phyloP scores from a whole-genome alignment of 2,888 invertebrate species.

The Siphlonurus alternatus region DNA sequence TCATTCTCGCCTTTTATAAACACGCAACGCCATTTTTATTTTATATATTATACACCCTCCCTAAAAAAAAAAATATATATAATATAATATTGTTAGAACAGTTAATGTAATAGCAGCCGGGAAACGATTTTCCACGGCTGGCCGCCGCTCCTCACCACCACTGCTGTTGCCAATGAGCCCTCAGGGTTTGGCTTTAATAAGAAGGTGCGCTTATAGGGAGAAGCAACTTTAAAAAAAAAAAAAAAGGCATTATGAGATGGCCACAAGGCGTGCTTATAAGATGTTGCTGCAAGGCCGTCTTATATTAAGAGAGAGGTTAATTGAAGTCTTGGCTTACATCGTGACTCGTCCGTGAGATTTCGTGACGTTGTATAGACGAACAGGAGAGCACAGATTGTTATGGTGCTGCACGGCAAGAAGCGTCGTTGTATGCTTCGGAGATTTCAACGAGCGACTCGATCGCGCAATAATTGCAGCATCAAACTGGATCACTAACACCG shows the following conservation, averaged over 20 bases:
- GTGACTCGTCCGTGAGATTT: neutral
- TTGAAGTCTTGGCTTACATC: neutral
- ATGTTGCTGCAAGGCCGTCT: neutral
- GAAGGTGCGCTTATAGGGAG: neutral
- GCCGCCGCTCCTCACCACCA: neutral
- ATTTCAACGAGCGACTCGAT: too few relatives aligned
- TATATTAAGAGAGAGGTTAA: neutral
- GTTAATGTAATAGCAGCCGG: neutral
- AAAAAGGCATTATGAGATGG: neutral
- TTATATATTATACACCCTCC: neutral
- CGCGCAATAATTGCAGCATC: too few relatives aligned
- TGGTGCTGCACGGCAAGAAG: too few relatives aligned
- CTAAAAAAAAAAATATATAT: neutral
- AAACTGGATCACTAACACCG: too few relatives aligned
- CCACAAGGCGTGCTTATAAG: too few relatives aligned
- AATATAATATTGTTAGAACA: neutral
- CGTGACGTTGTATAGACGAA: neutral
- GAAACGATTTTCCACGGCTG: slow-evolving; percentile 2
- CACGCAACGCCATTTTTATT: neutral
- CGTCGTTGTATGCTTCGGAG: too few relatives aligned
- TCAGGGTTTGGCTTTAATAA: neutral
- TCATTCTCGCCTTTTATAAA: neutral
- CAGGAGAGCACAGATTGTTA: neutral
- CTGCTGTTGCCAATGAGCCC: neutral
- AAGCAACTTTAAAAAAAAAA: neutral